phyloP scores from a whole-genome alignment of 2,888 invertebrate species.

The Plemyria rubiginata region DNA sequence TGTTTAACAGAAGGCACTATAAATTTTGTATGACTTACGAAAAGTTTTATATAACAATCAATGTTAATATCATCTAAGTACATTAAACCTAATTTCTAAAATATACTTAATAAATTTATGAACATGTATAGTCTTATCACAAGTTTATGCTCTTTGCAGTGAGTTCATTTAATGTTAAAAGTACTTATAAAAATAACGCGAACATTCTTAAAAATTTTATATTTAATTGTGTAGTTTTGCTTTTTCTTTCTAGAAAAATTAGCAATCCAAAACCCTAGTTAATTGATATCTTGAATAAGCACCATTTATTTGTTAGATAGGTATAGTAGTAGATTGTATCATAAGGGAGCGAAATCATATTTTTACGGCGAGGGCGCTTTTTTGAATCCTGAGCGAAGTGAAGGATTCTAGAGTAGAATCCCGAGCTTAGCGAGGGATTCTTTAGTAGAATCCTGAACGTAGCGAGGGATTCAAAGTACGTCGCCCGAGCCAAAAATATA shows the following conservation, averaged over 20 bases:
- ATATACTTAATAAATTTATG: constrained; percentile 24
- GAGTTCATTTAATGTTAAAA: constrained; percentile 35
- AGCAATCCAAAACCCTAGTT: neutral
- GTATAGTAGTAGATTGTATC: too few species aligned
- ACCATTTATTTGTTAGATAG: constrained; percentile 22
- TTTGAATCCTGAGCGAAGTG: too few species aligned
- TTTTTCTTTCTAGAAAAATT: neutral
- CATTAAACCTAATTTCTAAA: constrained; percentile 27
- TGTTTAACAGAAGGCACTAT: constrained; percentile 72
- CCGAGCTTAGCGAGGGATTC: too few species aligned
- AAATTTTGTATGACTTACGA: constrained; percentile 44
- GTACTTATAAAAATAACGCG: constrained; percentile 3
- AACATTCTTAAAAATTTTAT: constrained; percentile 9
- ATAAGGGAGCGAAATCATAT: too few species aligned
- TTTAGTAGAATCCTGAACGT: too few species aligned
- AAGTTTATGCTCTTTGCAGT: constrained; percentile 56
- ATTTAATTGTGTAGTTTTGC: neutral
- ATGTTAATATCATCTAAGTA: constrained; percentile 33
- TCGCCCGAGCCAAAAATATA: too few species aligned
- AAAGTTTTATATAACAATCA: constrained; percentile 34
- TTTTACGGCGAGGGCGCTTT: too few species aligned
- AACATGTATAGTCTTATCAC: constrained; percentile 57
- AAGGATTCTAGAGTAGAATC: too few species aligned
- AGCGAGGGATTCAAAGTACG: too few species aligned
- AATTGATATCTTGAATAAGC: constrained; percentile 17